These are phyloP conservation scores for Acleris holmiana DNA, from an alignment of 2,888 invertebrate species.

Conservation along the genomic window DNA sequence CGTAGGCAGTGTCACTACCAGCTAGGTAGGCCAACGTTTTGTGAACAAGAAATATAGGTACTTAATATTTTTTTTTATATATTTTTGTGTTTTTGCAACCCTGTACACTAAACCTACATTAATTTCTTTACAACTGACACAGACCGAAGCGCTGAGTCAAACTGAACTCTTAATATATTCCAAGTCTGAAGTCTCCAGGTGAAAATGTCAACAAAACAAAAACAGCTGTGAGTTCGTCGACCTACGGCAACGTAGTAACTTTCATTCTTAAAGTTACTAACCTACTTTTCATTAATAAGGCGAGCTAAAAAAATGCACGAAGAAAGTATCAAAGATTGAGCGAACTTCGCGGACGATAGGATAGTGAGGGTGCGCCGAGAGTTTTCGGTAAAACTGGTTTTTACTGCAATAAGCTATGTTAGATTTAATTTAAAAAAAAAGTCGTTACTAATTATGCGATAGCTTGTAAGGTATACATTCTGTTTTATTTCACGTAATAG, in stretches of 20 bases:
- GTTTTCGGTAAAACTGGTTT: neutral
- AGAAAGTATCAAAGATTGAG: slow-evolving; percentile 85
- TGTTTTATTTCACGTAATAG: too few relatives aligned
- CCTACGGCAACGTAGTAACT: slow-evolving; percentile 83
- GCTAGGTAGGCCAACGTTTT: too few relatives aligned
- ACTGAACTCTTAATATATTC: slow-evolving; percentile 15
- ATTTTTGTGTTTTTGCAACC: too few relatives aligned
- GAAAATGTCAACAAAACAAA: slow-evolving; percentile 72
- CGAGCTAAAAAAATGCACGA: slow-evolving; percentile 84
- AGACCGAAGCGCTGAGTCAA: neutral
- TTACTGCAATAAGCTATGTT: too few relatives aligned
- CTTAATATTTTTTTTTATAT: too few relatives aligned
- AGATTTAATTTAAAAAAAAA: too few relatives aligned
- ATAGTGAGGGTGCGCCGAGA: slow-evolving; percentile 52
- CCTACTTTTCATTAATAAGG: slow-evolving; percentile 85
- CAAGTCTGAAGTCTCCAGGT: slow-evolving; percentile 16
- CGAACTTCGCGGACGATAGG: slow-evolving; percentile 71
- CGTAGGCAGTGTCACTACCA: too few relatives aligned
- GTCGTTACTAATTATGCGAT: too few relatives aligned
- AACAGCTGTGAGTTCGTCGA: slow-evolving; percentile 80
- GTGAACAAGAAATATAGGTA: too few relatives aligned
- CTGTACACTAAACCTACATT: too few relatives aligned
- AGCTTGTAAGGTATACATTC: too few relatives aligned
- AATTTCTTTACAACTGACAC: too few relatives aligned
- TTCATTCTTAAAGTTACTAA: slow-evolving; percentile 84